Evolutionary conservation across 1,140 invertebrate species (phyloP), one percentile per base, ranked within the genome.

Genomic region (Bombus breviceps): DNA sequence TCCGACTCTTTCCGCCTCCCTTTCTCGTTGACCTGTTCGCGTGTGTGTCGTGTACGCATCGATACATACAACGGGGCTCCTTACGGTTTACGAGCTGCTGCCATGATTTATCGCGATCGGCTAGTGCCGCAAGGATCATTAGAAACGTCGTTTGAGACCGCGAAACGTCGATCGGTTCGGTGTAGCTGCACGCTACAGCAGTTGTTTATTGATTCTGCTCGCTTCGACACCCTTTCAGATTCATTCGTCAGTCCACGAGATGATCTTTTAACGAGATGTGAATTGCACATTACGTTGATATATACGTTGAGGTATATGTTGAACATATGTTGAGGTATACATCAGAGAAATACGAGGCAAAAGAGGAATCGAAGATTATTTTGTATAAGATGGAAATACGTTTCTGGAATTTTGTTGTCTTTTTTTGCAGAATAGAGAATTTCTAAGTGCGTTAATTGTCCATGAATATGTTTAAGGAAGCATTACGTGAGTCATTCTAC

Each of bases 81-180:
- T 89, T 83, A 89, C 82, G 88, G 88, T 89, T 73, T 89, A 89
- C 88, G 88, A 89, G 88, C 88, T 82, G 81, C 72, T 88, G 77
- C 53, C 59, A 78, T 89, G 88, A 89, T 89, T 89, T 89, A 89
- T 89, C 85, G 80, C 64, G 84, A 71, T 81, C 69, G 84, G 4
- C 82, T 53, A 89, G 72, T 78, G 86, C 88, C 72, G 66, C 72
- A 43, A 62, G 81, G 75, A 86, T 89, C 88, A 89, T 89, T 89
- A 89, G 88, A 89, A 89, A 89, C 88, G 86, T 89, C 88, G 85
- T 37, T 69, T 64, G 81, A 57, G 77, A 86, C 76, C 84, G 53
- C 68, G 79, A n/a, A 28, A 64, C 83, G 87, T 83, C 88, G 66
- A 81, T 83, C 80, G 25, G 57, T 41, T 69, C 68, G 32, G 4